These are phyloP conservation scores for Acropternis orthonyx DNA, from an alignment of 2,797 vertebrate species.

Conservation along the genomic window DNA sequence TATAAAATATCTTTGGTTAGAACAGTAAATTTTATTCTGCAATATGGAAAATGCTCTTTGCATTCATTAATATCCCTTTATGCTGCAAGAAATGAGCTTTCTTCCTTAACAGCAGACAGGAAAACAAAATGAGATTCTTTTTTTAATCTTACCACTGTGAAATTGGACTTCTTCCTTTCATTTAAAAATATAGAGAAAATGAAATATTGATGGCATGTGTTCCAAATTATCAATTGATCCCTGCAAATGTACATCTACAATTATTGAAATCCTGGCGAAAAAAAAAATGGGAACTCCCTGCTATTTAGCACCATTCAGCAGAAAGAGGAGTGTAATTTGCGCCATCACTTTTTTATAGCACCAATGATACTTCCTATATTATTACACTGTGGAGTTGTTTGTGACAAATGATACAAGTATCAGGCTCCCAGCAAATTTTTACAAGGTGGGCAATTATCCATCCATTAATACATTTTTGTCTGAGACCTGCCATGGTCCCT, in stretches of 20 bases:
- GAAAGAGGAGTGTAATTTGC: conserved; percentile 52
- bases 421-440: conserved; percentile 32
- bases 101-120: neutral
- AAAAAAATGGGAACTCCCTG: conserved; percentile 34
- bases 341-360: conserved; percentile 51
- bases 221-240: conserved; percentile 70
- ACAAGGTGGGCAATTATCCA: conserved; percentile 23
- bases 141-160: conserved; percentile 56
- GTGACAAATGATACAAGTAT: conserved; percentile 44
- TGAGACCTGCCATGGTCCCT: neutral
- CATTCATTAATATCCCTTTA: conserved; percentile 72
- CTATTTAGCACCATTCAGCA: conserved; percentile 50
- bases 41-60: conserved; percentile 70
- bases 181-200: conserved; percentile 68
- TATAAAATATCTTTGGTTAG: conserved; percentile 71
- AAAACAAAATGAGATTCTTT: conserved; percentile 35
- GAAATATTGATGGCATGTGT: conserved; percentile 45
- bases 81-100: conserved; percentile 39
- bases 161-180: conserved; percentile 53
- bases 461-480: neutral
- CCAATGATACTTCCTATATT: conserved; percentile 33
- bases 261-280: conserved; percentile 58
- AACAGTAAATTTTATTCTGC: conserved; percentile 68
- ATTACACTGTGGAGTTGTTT: neutral
- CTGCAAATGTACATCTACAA: conserved; percentile 46